phyloP scores from a whole-genome alignment of 2,797 vertebrate genomes.

The Aplochiton taeniatus region DNA sequence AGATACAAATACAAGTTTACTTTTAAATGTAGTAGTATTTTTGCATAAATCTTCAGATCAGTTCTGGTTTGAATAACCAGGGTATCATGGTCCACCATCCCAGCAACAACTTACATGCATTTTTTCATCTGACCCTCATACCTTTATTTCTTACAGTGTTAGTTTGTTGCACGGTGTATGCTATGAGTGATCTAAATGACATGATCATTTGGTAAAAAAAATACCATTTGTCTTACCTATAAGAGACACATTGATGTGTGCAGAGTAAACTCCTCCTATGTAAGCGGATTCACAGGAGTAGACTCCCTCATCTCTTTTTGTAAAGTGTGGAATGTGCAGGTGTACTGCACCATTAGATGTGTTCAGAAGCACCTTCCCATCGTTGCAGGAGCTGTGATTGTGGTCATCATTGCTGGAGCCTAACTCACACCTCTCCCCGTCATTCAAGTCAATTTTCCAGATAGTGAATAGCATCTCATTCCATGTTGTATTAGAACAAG shows the following conservation, averaged over 20 bases:
- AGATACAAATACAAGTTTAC: no score
- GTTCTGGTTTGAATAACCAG: no score
- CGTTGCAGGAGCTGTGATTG: constrained; percentile 30
- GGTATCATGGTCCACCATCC: no score
- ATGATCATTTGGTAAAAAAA: not conserved
- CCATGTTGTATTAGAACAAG: constrained; percentile 51
- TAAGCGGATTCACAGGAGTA: constrained; percentile 62
- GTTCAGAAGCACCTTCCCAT: constrained; percentile 54
- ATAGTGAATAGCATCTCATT: constrained; percentile 46
- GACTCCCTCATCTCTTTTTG: constrained; percentile 54
- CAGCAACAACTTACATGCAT: no score
- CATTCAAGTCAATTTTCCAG: constrained; percentile 49
- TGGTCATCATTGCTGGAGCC: fast-evolving
- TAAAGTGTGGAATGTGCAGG: constrained; percentile 68
- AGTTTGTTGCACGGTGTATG: no score
- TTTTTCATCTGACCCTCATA: no score
- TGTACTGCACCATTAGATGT: constrained; percentile 26
- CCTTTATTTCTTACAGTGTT: no score
- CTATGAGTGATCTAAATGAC: no score
- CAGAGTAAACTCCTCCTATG: constrained; percentile 4
- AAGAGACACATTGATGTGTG: constrained; percentile 23
- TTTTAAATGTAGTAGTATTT: no score
- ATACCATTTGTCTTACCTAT: constrained; percentile 50
- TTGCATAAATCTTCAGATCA: no score
- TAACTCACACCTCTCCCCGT: constrained; percentile 19